Conservation (phyloP, 2,797 vertebrate genomes). For the Macroramphosus scolopax region DNA sequence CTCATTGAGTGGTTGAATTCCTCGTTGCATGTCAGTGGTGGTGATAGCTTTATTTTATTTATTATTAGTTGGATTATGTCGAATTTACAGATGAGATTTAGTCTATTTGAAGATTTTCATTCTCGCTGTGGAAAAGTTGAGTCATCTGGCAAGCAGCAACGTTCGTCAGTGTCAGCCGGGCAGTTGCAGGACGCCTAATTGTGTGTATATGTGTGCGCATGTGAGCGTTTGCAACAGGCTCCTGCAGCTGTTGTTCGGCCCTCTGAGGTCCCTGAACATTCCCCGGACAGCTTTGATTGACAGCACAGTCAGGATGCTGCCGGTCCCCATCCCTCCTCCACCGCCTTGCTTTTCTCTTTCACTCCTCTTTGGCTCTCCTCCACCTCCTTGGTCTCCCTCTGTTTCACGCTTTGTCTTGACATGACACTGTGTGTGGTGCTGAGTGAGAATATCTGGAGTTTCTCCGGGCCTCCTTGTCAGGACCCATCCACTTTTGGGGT, state of each 20-base stretch:
- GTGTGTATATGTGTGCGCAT: constrained; percentile 8
- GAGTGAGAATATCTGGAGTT: constrained; percentile 56
- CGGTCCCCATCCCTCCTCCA: constrained; percentile 45
- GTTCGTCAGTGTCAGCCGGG: constrained; percentile 32
- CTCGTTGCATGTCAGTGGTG: no score
- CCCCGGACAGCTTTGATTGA: constrained; percentile 67
- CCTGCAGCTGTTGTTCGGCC: constrained; percentile 70
- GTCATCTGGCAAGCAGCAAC: constrained; percentile 36
- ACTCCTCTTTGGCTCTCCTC: constrained; percentile 50
- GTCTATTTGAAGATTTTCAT: not conserved
- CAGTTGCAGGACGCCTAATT: constrained; percentile 28
- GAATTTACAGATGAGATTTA: not conserved
- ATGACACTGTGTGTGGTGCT: constrained; percentile 69
- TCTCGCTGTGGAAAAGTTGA: constrained; percentile 34
- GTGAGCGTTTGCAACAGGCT: constrained; percentile 37
- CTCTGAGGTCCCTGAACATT: constrained; percentile 52
- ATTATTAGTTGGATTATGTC: no score
- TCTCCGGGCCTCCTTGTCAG: constrained; percentile 58
- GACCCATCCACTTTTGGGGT: constrained; percentile 45
- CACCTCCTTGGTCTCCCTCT: constrained; percentile 64
- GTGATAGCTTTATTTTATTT: no score
- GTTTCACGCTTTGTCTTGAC: constrained; percentile 72
- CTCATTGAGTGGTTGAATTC: no score
- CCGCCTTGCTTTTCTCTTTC: constrained; percentile 38
- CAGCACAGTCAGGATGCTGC: constrained; percentile 58